Evolutionary conservation across 2,113 vertebrate genomes (phyloP), one percentile per base, ranked within the genome.

Genomic region (Pseudorectes ferrugineus): DNA sequence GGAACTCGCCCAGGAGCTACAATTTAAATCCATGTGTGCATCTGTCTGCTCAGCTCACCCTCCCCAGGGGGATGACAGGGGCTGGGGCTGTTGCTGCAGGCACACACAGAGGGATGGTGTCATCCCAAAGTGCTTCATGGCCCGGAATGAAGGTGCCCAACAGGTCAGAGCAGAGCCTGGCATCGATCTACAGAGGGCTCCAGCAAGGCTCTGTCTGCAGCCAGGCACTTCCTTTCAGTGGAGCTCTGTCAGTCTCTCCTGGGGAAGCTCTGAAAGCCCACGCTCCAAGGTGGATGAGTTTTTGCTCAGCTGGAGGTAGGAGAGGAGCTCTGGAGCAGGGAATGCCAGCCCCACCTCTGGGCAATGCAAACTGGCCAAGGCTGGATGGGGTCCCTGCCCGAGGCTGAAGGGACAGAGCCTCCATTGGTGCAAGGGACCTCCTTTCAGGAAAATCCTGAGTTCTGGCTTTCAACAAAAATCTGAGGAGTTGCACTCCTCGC

Each of bases 1-100:
- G 91, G 91, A 94, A 9, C 79, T n/a, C 25, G 35, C 82, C 79
- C 91, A 94, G 94, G 67, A 92, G 63, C 70, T 36, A 15, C 59
- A 17, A 24, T 93, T 92, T 73, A 51, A 54, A n/a, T 46, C 74
- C 6, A 0, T 28, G 84, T 29, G 36, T 10, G 55, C 71, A 5
- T 52, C 85, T 88, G 5, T 11, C 70, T 78, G 90, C 46, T 42
- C 61, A 35, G 6, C 21, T 67, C 45, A 0, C 22, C 22, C 0
- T 11, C 4, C 40, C 40, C 85, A 51, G 76, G 16, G 0, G 12
- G 24, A 1, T 35, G 51, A 1, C 68, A 21, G 33, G 12, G 46
- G 20, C 85, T 49, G 74, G 4, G 57, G 13, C 31, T 6, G 33
- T 5, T 81, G 88, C 61, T 33, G 75, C n/a, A 35, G 74, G 2